A percentile compares a stretch with the other conserved stretches of the same genome.
Evolutionary conservation across 2,113 vertebrate species (phyloP).

Genomic region (Copsychus sechellarum): DNA sequence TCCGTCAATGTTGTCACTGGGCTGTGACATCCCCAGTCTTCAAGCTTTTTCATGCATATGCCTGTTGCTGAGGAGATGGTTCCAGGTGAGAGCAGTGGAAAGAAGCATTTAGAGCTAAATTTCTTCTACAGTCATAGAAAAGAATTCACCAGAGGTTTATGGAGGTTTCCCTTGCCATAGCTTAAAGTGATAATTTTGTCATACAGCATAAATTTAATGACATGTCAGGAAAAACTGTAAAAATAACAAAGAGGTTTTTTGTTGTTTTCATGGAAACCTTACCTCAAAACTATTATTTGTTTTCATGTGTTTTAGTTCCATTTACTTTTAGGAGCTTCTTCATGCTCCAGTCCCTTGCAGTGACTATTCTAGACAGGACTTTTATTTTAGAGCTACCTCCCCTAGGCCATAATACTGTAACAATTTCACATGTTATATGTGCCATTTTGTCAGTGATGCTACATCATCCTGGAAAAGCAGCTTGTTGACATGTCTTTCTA

Average conservation of each 20-base stretch:
- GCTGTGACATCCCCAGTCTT: neutral
- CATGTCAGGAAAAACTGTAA: neutral
- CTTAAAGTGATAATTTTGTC: neutral
- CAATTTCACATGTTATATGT: neutral
- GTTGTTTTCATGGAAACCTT: neutral
- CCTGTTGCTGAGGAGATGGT: neutral
- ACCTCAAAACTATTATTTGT: neutral
- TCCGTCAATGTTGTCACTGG: neutral
- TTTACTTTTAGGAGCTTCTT: neutral
- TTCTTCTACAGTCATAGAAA: neutral
- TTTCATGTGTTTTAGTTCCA: neutral
- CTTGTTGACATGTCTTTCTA: fast-evolving
- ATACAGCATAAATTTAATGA: neutral
- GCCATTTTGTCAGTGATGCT: neutral
- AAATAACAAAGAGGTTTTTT: neutral
- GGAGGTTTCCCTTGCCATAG: neutral
- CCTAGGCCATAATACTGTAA: neutral
- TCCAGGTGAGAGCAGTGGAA: neutral
- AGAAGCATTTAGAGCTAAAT: neutral
- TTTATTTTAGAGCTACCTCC: neutral
- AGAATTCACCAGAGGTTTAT: neutral
- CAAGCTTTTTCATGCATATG: neutral
- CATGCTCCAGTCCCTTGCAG: neutral
- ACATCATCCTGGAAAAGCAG: neutral
- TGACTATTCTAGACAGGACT: neutral